Evolutionary conservation across 2,888 invertebrate species (phyloP).

Genomic region (Dysmachus trigonus): DNA sequence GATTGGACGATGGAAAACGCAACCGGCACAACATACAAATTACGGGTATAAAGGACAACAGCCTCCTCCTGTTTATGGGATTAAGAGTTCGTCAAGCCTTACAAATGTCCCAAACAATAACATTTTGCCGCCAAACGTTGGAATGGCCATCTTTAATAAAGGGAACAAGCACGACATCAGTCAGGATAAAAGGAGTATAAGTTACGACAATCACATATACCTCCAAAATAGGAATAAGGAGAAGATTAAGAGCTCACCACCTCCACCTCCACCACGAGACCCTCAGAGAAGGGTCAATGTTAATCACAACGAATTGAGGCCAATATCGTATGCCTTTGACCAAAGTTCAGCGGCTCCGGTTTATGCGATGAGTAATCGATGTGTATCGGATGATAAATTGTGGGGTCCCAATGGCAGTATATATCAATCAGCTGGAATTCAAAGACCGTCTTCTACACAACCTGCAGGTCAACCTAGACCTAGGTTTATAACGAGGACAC

Average conservation of each 20-base stretch:
- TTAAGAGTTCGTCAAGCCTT: slow-evolving; percentile 56
- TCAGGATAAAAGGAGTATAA: slow-evolving; percentile 61
- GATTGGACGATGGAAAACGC: slow-evolving; percentile 65
- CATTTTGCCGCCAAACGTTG: slow-evolving; percentile 41
- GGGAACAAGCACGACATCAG: slow-evolving; percentile 55
- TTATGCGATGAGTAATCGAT: slow-evolving; percentile 57
- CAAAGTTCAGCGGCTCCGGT: slow-evolving; percentile 51
- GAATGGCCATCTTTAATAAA: background rate
- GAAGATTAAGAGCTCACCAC: slow-evolving; percentile 68
- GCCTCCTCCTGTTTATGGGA: slow-evolving; percentile 45
- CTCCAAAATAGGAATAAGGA: slow-evolving; percentile 56
- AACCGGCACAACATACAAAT: slow-evolving; percentile 55
- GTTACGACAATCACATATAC: slow-evolving; percentile 63
- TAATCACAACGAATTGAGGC: slow-evolving; percentile 62
- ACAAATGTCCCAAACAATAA: slow-evolving; percentile 52
- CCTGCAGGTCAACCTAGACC: slow-evolving; percentile 22
- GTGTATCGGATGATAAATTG: slow-evolving; percentile 63
- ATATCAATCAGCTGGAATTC: slow-evolving; percentile 54
- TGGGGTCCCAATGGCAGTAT: slow-evolving; percentile 59
- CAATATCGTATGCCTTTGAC: slow-evolving; percentile 69
- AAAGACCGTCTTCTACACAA: slow-evolving; percentile 56
- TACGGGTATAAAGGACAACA: background rate
- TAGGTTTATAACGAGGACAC: slow-evolving; percentile 36
- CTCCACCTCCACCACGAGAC: slow-evolving; percentile 83
- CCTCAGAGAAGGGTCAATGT: slow-evolving; percentile 70